Conservation (phyloP, 2,888 invertebrate genomes). For the Spialia ferax region DNA sequence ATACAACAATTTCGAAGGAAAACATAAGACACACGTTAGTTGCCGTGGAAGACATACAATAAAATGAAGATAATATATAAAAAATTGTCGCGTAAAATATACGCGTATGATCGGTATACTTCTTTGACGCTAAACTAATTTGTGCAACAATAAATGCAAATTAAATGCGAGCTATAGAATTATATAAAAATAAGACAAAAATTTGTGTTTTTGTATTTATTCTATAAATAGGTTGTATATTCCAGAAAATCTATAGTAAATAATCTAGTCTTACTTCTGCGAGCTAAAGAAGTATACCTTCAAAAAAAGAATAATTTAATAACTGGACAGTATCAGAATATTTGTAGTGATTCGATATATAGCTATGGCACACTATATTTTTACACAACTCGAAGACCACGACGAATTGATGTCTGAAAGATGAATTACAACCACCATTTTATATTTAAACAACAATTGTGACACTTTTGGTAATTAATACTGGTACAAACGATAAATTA, state of each 20-base stretch:
- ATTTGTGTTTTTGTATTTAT: too few relatives aligned
- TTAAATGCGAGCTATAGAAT: background rate
- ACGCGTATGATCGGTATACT: background rate
- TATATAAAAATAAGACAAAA: background rate
- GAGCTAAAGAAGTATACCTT: background rate
- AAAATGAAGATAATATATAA: background rate
- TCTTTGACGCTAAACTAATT: background rate
- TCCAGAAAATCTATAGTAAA: too few relatives aligned
- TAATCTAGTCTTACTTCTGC: too few relatives aligned
- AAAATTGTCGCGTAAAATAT: background rate
- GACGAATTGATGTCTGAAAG: slow-evolving; percentile 14
- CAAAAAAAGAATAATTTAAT: slow-evolving; percentile 3
- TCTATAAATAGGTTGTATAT: too few relatives aligned
- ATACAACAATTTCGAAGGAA: slow-evolving; percentile 44
- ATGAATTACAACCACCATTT: slow-evolving; percentile 8
- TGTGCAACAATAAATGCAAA: slow-evolving; percentile 1
- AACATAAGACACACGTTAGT: slow-evolving; percentile 42
- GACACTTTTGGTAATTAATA: slow-evolving; percentile 36
- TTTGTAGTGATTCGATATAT: slow-evolving; percentile 26
- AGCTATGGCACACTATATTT: slow-evolving; percentile 21
- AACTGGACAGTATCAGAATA: slow-evolving; percentile 22
- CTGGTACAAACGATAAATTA: slow-evolving; percentile 40
- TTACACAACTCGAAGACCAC: slow-evolving; percentile 24
- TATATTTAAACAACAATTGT: slow-evolving; percentile 15
- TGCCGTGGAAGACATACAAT: slow-evolving; percentile 43